Evolutionary conservation across 2,113 vertebrate species (phyloP).

Genomic region (Gambusia affinis): DNA sequence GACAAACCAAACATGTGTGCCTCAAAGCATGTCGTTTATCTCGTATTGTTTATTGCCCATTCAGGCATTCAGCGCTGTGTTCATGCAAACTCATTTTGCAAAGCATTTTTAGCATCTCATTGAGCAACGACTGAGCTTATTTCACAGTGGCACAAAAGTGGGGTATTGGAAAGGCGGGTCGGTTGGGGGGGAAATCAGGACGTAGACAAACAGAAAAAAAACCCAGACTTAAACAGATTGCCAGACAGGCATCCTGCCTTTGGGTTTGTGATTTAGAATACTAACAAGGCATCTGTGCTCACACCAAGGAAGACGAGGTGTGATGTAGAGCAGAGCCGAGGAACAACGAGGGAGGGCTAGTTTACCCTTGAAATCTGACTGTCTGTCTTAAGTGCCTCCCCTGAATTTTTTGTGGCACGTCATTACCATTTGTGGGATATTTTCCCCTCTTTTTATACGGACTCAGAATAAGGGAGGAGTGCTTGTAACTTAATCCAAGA

Average conservation of each 20-base stretch:
- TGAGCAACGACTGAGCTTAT: constrained; percentile 55
- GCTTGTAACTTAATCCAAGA: not conserved
- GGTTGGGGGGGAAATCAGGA: constrained; percentile 46
- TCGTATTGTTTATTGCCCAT: constrained; percentile 53
- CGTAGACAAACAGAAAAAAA: constrained; percentile 58
- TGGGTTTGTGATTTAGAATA: constrained; percentile 65
- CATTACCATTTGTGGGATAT: constrained; percentile 16
- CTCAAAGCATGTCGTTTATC: constrained; percentile 41
- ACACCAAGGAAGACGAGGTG: constrained; percentile 49
- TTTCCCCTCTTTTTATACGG: not conserved
- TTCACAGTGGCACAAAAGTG: constrained; percentile 51
- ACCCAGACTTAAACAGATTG: constrained; percentile 63
- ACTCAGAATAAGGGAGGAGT: constrained; percentile 9
- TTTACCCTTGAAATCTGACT: constrained; percentile 59
- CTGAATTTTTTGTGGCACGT: not conserved
- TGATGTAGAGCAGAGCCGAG: constrained; percentile 40
- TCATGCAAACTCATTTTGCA: constrained; percentile 57
- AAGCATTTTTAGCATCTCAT: constrained; percentile 63
- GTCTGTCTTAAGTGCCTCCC: constrained; percentile 16
- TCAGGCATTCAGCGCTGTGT: constrained; percentile 38
- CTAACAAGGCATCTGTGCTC: constrained; percentile 64
- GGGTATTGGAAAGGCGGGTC: not conserved
- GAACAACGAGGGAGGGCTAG: constrained; percentile 11
- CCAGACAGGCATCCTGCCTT: constrained; percentile 60
- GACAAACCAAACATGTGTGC: constrained; percentile 34